Evolutionary conservation across 2,888 invertebrate species (phyloP).

Genomic region (Prosapia bicincta): DNA sequence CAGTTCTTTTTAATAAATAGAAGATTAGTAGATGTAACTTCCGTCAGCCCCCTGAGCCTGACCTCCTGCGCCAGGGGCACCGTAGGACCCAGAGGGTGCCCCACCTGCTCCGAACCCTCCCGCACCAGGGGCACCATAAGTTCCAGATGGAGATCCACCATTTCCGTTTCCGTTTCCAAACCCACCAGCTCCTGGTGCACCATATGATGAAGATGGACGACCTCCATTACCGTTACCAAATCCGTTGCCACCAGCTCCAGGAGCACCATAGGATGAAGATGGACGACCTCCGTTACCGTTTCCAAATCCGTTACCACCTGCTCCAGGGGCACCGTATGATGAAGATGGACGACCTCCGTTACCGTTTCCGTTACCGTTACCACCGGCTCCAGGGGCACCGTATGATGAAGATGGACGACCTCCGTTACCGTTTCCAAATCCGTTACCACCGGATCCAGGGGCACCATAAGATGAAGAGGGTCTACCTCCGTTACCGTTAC

Average conservation of each 20-base stretch:
- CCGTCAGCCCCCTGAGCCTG: conserved; percentile 20
- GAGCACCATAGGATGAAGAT: conserved; percentile 12
- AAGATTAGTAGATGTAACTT: conserved; percentile 25
- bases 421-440: not conserved
- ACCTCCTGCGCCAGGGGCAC: conserved; percentile 14
- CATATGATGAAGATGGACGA: conserved; percentile 8
- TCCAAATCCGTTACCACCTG: conserved; percentile 16
- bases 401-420: conserved; percentile 11
- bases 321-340: conserved; percentile 13
- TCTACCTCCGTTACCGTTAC: conserved; percentile 10
- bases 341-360: conserved; percentile 2
- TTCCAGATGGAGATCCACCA: conserved; percentile 10
- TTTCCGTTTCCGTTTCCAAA: conserved; percentile 13
- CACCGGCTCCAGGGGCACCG: conserved; percentile 19
- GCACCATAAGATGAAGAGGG: conserved; percentile 9
- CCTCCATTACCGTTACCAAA: conserved; percentile 6
- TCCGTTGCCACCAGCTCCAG: conserved; percentile 12
- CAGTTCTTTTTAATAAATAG: not conserved
- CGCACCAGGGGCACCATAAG: conserved; percentile 16
- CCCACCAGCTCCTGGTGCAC: conserved; percentile 8
- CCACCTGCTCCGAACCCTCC: conserved; percentile 1
- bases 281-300: conserved; percentile 10
- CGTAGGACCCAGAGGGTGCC: conserved; percentile 12
- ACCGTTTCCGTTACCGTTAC: conserved; percentile 8
- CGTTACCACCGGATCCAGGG: conserved; percentile 11